A percentile compares a stretch with the other conserved stretches of the same genome.
Evolutionary conservation across 2,797 vertebrate genomes (phyloP).

Genomic region (Smutsia gigantea): DNA sequence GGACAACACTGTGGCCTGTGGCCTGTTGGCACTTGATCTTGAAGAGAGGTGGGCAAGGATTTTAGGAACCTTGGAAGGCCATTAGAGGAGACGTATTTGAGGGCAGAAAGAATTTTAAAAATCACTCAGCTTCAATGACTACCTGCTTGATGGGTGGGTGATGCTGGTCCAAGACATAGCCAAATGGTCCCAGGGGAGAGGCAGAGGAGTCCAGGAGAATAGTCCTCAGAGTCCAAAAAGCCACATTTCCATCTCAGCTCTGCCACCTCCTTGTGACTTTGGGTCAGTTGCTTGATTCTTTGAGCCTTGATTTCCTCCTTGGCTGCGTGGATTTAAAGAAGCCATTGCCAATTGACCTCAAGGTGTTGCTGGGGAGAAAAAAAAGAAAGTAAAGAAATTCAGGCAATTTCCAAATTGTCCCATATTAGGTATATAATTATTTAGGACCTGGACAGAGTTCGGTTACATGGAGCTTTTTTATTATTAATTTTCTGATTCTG

Average conservation of each 20-base stretch:
- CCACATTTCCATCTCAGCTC: neutral
- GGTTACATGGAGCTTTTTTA: neutral
- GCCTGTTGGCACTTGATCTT: neutral
- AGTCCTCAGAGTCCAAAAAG: neutral
- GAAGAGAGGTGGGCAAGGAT: neutral
- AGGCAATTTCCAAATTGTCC: neutral
- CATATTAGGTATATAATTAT: neutral
- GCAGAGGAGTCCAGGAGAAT: neutral
- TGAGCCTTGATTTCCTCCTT: slow-evolving; percentile 17
- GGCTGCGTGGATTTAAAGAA: neutral
- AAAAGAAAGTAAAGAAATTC: neutral
- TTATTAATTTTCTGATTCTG: neutral
- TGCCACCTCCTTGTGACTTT: neutral
- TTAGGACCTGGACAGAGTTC: neutral
- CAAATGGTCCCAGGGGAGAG: neutral
- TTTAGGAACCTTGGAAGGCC: neutral
- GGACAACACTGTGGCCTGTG: neutral
- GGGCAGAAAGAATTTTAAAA: neutral
- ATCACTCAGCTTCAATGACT: neutral
- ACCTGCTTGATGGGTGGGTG: neutral
- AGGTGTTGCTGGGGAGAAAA: neutral
- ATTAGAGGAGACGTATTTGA: neutral
- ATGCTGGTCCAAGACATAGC: neutral
- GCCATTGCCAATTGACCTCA: neutral
- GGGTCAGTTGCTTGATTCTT: neutral